Conservation (phyloP, 1,140 invertebrate species). For the Scaptomyza montana region DNA sequence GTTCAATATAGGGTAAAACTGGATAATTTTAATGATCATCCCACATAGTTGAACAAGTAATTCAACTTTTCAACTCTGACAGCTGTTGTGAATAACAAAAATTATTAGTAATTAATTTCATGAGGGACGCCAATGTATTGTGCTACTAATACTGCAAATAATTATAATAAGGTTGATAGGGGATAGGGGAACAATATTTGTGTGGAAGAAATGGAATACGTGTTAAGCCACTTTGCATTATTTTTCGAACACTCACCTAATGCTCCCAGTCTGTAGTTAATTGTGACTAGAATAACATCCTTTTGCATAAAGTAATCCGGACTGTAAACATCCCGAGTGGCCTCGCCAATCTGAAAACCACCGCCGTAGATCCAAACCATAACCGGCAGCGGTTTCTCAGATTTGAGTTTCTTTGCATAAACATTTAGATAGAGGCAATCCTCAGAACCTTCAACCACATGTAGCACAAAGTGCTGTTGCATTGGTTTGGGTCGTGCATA, state of each 20-base stretch:
- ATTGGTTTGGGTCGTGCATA: conserved; percentile 55
- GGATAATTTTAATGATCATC: too few species aligned
- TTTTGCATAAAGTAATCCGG: conserved; percentile 87
- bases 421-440: conserved; percentile 80
- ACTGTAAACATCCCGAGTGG: conserved; percentile 83
- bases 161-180: too few species aligned
- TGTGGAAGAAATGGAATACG: too few species aligned
- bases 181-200: too few species aligned
- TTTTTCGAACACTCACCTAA: conserved; percentile 81
- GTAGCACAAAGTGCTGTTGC: conserved; percentile 58
- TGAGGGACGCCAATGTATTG: too few species aligned
- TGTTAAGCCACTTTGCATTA: too few species aligned
- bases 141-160: too few species aligned
- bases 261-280: conserved; percentile 88
- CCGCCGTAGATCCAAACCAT: conserved; percentile 90
- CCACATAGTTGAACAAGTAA: too few species aligned
- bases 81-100: too few species aligned
- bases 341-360: conserved; percentile 85
- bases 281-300: conserved; percentile 87
- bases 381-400: conserved; percentile 84
- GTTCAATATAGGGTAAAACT: too few species aligned
- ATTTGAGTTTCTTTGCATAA: conserved; percentile 61
- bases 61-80: too few species aligned
- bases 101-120: too few species aligned
- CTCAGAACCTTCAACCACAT: conserved; percentile 62